Evolutionary conservation across 23 tunicate genomes (phyloP).

Genomic region (Diplosoma virens): DNA sequence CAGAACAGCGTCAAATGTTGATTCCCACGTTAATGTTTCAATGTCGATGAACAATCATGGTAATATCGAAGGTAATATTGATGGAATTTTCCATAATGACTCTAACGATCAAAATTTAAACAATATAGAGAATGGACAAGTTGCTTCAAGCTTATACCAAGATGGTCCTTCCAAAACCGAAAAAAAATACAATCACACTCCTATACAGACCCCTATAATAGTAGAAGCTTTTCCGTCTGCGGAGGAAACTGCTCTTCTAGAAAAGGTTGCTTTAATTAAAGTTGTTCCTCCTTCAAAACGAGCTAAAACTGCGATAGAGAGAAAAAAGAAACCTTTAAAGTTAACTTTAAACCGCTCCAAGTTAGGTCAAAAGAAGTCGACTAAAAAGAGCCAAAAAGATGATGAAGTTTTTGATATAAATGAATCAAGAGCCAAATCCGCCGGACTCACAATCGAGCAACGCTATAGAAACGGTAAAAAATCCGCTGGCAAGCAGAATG

Average conservation of each 20-base stretch:
- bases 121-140: too few relatives aligned
- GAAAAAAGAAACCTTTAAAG: neutral
- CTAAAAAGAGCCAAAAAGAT: neutral
- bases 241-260: slow-evolving; percentile 13
- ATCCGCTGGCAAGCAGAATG: neutral
- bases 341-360: neutral
- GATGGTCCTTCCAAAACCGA: too few relatives aligned
- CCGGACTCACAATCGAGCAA: slow-evolving; percentile 57
- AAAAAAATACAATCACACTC: neutral
- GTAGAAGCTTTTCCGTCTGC: slow-evolving; percentile 55
- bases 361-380: neutral
- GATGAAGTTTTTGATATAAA: neutral
- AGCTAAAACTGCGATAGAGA: slow-evolving; percentile 24
- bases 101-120: too few relatives aligned
- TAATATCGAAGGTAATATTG: too few relatives aligned
- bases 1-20: too few relatives aligned
- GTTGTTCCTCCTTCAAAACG: neutral
- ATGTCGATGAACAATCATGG: too few relatives aligned
- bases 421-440: slow-evolving; percentile 42
- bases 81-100: too few relatives aligned
- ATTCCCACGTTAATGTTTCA: too few relatives aligned
- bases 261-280: slow-evolving; percentile 15
- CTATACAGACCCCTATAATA: slow-evolving; percentile 51
- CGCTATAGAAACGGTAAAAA: slow-evolving; percentile 13
- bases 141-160: too few relatives aligned